A percentile compares a stretch with the other conserved stretches of the same genome.
These are phyloP conservation scores for Hippocampus comes DNA, from an alignment of 2,113 vertebrate genomes.

Conservation along the genomic window DNA sequence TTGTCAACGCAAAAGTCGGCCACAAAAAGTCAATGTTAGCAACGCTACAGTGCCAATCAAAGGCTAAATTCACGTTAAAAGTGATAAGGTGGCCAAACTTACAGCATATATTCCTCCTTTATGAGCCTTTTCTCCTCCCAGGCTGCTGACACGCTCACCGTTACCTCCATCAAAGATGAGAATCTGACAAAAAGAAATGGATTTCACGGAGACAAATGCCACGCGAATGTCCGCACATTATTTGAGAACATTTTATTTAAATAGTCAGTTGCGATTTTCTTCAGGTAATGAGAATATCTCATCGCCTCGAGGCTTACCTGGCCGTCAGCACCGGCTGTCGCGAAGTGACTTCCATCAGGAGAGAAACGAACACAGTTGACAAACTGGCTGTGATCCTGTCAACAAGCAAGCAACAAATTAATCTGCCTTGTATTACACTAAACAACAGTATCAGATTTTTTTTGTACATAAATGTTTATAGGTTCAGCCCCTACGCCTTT, in stretches of 20 bases:
- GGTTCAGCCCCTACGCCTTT: background rate
- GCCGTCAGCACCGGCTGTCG: slow-evolving; percentile 86
- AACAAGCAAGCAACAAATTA: background rate
- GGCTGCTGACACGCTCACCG: slow-evolving; percentile 73
- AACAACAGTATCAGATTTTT: too few species aligned
- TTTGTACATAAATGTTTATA: too few species aligned
- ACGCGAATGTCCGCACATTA: background rate
- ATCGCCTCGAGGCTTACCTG: slow-evolving; percentile 71
- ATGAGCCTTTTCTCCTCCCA: slow-evolving; percentile 88
- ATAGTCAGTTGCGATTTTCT: background rate
- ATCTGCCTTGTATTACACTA: background rate
- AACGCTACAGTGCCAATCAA: background rate
- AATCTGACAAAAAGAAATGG: slow-evolving; percentile 68
- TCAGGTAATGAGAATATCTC: background rate
- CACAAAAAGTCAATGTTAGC: background rate
- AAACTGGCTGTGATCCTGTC: slow-evolving; percentile 86
- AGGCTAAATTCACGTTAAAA: background rate
- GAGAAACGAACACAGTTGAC: slow-evolving; percentile 94
- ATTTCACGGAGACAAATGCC: background rate
- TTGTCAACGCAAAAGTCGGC: too few species aligned
- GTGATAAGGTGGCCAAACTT: slow-evolving; percentile 59
- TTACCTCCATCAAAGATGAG: slow-evolving; percentile 84
- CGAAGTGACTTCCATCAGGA: slow-evolving; percentile 84
- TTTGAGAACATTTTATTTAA: background rate
- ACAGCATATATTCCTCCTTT: slow-evolving; percentile 93